phyloP scores from a whole-genome alignment of 2,113 vertebrate species.

The Vidua chalybeata region DNA sequence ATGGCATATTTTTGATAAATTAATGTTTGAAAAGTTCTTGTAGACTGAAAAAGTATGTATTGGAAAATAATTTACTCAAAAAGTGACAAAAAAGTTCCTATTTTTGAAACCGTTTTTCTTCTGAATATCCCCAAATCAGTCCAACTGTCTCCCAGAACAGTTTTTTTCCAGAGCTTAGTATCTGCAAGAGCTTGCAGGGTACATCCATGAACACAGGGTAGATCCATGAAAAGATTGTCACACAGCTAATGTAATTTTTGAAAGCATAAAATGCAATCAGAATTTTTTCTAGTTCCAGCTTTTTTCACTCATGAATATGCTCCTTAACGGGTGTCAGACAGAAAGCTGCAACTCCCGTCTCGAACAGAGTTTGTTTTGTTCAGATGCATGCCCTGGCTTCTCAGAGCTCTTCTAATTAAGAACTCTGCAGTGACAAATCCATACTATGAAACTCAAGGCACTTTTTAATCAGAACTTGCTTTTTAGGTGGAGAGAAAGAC shows the following conservation, averaged over 20 bases:
- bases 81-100: neutral
- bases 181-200: neutral
- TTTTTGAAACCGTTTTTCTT: neutral
- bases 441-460: slow-evolving; percentile 68
- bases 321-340: slow-evolving; percentile 32
- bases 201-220: neutral
- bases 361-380: slow-evolving; percentile 73
- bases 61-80: neutral
- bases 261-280: neutral
- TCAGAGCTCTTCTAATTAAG: slow-evolving; percentile 61
- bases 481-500: slow-evolving; percentile 72
- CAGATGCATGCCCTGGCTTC: slow-evolving; percentile 52
- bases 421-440: slow-evolving; percentile 57
- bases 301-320: slow-evolving; percentile 37
- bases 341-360: slow-evolving; percentile 20
- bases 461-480: slow-evolving; percentile 60
- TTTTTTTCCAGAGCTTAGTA: neutral
- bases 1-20: neutral
- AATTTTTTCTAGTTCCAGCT: neutral
- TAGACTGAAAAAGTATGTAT: neutral
- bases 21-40: neutral
- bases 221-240: neutral
- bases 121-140: neutral
- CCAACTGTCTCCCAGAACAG: neutral
- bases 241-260: slow-evolving; percentile 38